Evolutionary conservation across 2,113 vertebrate genomes (phyloP), one percentile per base, ranked within the genome.

Genomic region (Hippocampus comes): DNA sequence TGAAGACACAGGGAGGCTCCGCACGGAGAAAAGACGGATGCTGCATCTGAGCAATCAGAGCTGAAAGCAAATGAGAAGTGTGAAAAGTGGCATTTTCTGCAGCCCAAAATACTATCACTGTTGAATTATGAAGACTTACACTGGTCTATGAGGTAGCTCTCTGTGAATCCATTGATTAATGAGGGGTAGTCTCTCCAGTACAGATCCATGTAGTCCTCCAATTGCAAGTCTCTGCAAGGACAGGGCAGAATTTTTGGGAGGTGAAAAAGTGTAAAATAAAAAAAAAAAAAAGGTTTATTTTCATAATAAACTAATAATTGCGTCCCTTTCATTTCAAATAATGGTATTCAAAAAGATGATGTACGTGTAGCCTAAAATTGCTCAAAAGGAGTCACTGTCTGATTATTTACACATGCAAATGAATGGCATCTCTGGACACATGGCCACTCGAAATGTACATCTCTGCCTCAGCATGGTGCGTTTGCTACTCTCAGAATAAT

Each of bases 151-250:
- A 92, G 42, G 71, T 95, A 97, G 21, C 90, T 90, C 72, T 97
- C 95, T 49, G 84, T 92, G 82, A 93, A 93, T 68, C 90, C 90
- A 87, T 91, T 95, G 30, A 96, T 94, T 83, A 97, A 91, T 30
- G 92, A 90, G 76, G 97, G 96, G 82, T 95, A 96, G 84, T 98
- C 96, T 90, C 96, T 93, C 91, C 94, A 99, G 92, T 99, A 98
- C 73, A 95, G 94, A 90, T 98, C 96, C 75, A 97, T 84, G 41
- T 97, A 98, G 73, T 94, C 85, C 15, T 95, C 94, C 87, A 97
- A 82, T 72, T 95, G 94, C 53, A 98, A 94, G 84, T 99, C 97
- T 84, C 96, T 99, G 86, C 61, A 85, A 64, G 68, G 4, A 78
- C 18, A 34, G 15, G 14, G 17, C 27, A 34, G 56, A 59, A 59